Percentiles rank a stretch among this genome's conserved stretches.
Evolutionary conservation across 2,797 vertebrate species (phyloP).

Genomic region (Eurystomus glaucurus): DNA sequence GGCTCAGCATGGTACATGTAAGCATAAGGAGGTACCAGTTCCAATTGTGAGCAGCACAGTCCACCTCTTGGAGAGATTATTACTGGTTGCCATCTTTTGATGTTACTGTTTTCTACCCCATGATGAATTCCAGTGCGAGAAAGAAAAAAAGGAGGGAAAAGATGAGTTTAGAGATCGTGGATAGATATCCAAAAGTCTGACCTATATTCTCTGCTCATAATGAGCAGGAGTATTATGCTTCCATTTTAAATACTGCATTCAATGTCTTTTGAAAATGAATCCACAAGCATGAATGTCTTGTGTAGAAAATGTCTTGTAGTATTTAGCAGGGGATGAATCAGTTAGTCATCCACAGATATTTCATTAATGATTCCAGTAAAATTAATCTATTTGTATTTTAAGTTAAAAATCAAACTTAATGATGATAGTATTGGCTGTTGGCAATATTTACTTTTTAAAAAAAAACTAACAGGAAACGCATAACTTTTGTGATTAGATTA

Average conservation of each 20-base stretch:
- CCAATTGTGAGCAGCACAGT: not conserved
- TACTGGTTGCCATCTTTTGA: not conserved
- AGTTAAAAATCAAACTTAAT: not conserved
- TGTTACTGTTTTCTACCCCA: not conserved
- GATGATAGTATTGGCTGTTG: not conserved
- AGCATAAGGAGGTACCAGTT: not conserved
- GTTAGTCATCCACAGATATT: not conserved
- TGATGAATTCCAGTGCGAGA: not conserved
- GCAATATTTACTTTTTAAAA: not conserved
- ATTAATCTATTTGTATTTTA: not conserved
- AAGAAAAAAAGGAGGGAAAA: not conserved
- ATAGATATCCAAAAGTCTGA: not conserved
- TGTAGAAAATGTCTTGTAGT: not conserved
- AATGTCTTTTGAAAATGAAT: not conserved
- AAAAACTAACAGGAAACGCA: not conserved
- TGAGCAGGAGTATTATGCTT: not conserved
- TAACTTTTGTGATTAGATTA: not conserved
- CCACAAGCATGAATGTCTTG: not conserved
- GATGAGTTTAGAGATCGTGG: not conserved
- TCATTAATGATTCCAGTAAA: not conserved
- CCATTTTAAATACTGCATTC: not conserved
- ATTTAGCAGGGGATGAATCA: not conserved
- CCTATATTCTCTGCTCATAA: not conserved
- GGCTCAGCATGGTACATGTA: rapidly evolving
- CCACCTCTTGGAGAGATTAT: not conserved